These are phyloP conservation scores for Lineus longissimus DNA, from an alignment of 1,140 invertebrate species.

Conservation along the genomic window DNA sequence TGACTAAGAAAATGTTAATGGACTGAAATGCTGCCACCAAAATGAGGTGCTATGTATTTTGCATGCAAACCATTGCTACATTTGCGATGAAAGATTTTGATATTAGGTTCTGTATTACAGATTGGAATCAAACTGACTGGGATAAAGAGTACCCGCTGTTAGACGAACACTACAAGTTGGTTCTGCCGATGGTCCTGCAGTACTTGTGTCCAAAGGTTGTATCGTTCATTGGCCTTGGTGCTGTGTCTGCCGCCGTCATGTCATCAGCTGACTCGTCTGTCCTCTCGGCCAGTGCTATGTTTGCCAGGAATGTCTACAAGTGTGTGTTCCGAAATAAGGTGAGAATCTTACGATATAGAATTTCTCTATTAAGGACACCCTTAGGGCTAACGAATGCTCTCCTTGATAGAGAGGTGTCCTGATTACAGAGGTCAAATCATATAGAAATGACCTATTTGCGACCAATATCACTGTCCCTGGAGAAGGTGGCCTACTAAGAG, in stretches of 20 bases:
- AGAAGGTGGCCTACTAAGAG: no score
- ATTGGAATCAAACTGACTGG: slow-evolving; percentile 89
- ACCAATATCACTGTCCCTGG: no score
- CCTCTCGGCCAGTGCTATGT: slow-evolving; percentile 95
- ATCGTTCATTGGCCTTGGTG: slow-evolving; percentile 93
- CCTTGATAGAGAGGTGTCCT: no score
- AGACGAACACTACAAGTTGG: slow-evolving; percentile 78
- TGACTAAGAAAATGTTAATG: no score
- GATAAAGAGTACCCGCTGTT: slow-evolving; percentile 64
- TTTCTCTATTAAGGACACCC: no score
- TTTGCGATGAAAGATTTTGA: no score
- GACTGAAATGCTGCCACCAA: no score
- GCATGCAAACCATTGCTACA: no score
- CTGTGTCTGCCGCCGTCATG: slow-evolving; percentile 98
- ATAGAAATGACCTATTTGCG: not conserved
- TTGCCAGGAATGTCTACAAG: slow-evolving; percentile 96
- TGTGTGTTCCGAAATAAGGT: slow-evolving; percentile 89
- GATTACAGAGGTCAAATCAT: no score
- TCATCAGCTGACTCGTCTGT: slow-evolving; percentile 97
- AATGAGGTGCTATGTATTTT: no score
- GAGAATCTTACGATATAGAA: slow-evolving; percentile 41
- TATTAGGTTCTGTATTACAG: slow-evolving; percentile 61
- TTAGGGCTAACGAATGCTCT: no score
- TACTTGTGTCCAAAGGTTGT: slow-evolving; percentile 88
- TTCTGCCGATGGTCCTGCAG: slow-evolving; percentile 93